Evolutionary conservation across 2,888 invertebrate genomes (phyloP), one percentile per base, ranked within the genome.

Genomic region (Labia minor): DNA sequence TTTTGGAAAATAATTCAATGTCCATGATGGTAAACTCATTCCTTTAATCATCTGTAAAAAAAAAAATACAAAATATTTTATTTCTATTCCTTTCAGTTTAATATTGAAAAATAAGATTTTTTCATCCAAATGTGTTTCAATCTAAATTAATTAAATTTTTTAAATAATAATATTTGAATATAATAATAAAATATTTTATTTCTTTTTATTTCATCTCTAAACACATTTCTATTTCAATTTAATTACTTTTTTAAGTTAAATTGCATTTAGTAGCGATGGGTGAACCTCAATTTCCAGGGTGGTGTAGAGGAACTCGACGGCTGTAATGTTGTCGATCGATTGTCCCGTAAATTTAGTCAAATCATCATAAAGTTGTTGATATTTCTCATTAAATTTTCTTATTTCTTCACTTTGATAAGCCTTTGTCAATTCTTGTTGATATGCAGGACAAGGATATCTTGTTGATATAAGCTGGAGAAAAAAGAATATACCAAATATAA

Each of bases 71-170:
- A n/a, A n/a, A n/a, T n/a, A n/a, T n/a, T n/a, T n/a, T n/a, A n/a
- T n/a, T n/a, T n/a, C n/a, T n/a, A n/a, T n/a, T n/a, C n/a, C n/a
- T n/a, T n/a, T n/a, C n/a, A n/a, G n/a, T n/a, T n/a, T n/a, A n/a
- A n/a, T n/a, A n/a, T n/a, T n/a, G n/a, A 70, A 82, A 82, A 0
- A 89, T 85, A 90, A 91, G 90, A 62, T 83, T 80, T 0, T 92
- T 92, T n/a, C 92, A 76, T 63, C 82, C 80, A 37, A 90, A 78
- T 10, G 86, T 86, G 68, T 88, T 83, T 65, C 82, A 77, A 65
- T 83, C 78, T 78, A 80, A 69, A 20, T 70, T 65, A 62, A 67
- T 20, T 11, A 18, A 61, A 18, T 18, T 65, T 26, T 26, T 62
- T 67, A 26, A 19, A 8, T 65, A n/a, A 64, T 8, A 21, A 62